Base-by-base conservation (phyloP, 2,888 invertebrate species). In the Phragmatobia fuliginosa region DNA sequence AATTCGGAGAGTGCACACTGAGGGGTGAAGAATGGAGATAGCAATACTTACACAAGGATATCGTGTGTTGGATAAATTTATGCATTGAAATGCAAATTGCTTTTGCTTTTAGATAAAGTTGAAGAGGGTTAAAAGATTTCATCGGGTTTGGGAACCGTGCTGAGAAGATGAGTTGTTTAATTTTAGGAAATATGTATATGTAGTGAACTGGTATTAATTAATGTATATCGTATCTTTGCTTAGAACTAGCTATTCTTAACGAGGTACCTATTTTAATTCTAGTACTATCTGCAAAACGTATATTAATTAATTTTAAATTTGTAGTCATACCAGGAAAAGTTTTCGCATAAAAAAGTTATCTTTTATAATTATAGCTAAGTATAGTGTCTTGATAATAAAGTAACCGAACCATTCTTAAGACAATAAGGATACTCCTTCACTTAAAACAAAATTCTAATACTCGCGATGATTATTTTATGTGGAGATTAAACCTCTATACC, bases 11-110 rank as follows among this genome's bases (percentile, higher is more conserved):
- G 71, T 84, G 85, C 84, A 87, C 91, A 84, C 91, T 72, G 87
- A 90, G 91, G 92, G 92, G 91, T 91, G 91, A 87, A 90, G 91
- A 92, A 90, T 80, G 88, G 82, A 91, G 93, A 93, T 92, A 92
- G 88, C 83, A 87, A 90, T 89, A 88, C 91, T 91, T 92, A 90
- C 89, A 87, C 85, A 85, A 80, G 86, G 86, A 81, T 78, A 83
- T 83, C 85, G 86, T 84, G 81, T 82, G 83, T 83, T 74, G 90
- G 90, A 87, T 89, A 92, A 93, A 92, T 92, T 85, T 94, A 94
- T 93, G 93, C 93, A 94, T 94, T 93, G 91, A 93, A 93, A 94
- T 94, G 93, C 90, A 93, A 94, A 94, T 94, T 90, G 83, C 81
- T 81, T 80, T 75, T 79, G 81, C 76, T 82, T 82, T 82, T 82